Evolutionary conservation across 2,888 invertebrate species (phyloP).

Genomic region (Limenitis arthemis): DNA sequence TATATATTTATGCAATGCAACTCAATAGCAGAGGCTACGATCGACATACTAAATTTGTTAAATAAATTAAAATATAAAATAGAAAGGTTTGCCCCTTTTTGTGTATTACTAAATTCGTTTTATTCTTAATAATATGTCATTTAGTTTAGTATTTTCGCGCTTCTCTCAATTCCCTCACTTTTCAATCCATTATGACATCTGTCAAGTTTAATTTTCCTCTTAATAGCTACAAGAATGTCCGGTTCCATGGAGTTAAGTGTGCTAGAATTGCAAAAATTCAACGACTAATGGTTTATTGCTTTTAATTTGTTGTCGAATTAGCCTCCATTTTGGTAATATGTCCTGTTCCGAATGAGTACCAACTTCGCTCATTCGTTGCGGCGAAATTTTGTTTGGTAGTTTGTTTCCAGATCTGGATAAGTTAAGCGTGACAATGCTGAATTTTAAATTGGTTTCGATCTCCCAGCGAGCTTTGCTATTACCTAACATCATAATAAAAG

Average conservation of each 20-base stretch:
- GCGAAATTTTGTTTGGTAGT: conserved; percentile 32
- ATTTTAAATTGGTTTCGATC: conserved; percentile 28
- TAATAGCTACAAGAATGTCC: conserved; percentile 34
- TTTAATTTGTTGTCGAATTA: conserved; percentile 3
- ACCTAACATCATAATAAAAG: conserved; percentile 12
- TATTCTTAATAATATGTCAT: too few relatives aligned
- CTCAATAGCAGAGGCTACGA: too few relatives aligned
- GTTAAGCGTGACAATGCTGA: conserved; percentile 28
- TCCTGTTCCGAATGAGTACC: conserved; percentile 31
- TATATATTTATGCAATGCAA: too few relatives aligned
- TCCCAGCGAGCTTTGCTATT: conserved; percentile 17
- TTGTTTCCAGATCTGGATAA: conserved; percentile 30
- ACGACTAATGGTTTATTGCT: conserved; percentile 12
- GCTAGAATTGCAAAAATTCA: conserved; percentile 18
- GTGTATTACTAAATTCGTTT: too few relatives aligned
- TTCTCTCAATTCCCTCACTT: too few relatives aligned
- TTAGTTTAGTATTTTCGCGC: too few relatives aligned
- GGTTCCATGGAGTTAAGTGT: conserved; percentile 21
- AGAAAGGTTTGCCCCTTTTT: too few relatives aligned
- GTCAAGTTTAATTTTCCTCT: too few relatives aligned
- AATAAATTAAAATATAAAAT: too few relatives aligned
- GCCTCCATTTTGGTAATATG: background rate
- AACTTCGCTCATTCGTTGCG: conserved; percentile 35
- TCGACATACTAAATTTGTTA: too few relatives aligned
- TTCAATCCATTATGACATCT: too few relatives aligned